Percentiles rank a stretch among this genome's conserved stretches.
phyloP scores from a whole-genome alignment of 2,888 invertebrate genomes.

The Calameuta pallipes region DNA sequence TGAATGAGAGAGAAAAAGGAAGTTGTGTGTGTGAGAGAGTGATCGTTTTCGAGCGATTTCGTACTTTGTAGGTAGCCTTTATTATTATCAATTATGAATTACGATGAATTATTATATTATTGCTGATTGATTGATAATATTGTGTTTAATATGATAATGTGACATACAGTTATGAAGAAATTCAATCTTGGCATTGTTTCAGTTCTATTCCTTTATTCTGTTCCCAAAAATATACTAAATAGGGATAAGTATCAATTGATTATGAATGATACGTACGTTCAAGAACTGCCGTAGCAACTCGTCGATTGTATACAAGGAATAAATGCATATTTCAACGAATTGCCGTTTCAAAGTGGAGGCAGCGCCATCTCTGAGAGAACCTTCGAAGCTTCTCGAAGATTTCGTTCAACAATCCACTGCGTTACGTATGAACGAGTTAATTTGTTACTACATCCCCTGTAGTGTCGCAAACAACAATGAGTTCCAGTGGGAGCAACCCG shows the following conservation, averaged over 20 bases:
- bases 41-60: constrained; percentile 28
- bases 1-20: neutral
- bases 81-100: constrained; percentile 43
- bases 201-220: neutral
- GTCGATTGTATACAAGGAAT: too few species aligned
- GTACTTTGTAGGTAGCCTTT: constrained; percentile 54
- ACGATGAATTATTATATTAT: constrained; percentile 31
- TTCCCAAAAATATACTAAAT: neutral
- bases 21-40: neutral
- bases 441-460: too few species aligned
- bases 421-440: too few species aligned
- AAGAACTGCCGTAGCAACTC: neutral
- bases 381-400: too few species aligned
- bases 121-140: constrained; percentile 49
- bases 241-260: too few species aligned
- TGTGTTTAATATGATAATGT: constrained; percentile 62
- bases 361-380: too few species aligned
- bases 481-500: too few species aligned
- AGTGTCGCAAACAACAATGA: too few species aligned
- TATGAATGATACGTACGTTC: neutral
- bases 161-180: constrained; percentile 58
- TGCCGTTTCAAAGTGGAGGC: too few species aligned
- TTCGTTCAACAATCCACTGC: too few species aligned
- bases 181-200: neutral
- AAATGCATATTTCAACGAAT: too few species aligned